Conservation (phyloP, 2,797 vertebrate genomes). For the Etheostoma perlongum region DNA sequence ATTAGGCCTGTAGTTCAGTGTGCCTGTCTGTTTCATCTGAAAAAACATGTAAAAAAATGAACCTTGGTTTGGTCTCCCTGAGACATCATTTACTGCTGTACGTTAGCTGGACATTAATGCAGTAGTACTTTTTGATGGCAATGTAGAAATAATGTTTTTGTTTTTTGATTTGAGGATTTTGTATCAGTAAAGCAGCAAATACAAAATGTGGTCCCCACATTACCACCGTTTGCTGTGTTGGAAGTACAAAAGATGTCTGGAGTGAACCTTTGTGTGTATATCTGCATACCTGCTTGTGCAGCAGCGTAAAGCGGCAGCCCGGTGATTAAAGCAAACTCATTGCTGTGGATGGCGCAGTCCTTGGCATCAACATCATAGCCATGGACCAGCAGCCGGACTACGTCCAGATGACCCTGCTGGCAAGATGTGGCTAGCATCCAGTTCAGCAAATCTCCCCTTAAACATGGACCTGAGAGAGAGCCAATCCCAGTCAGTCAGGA, state of each 20-base stretch:
- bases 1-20: too few relatives aligned
- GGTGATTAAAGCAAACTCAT: conserved; percentile 91
- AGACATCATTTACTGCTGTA: too few relatives aligned
- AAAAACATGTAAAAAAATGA: too few relatives aligned
- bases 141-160: neutral
- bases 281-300: conserved; percentile 87
- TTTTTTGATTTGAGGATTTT: neutral
- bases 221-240: neutral
- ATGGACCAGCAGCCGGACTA: conserved; percentile 90
- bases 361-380: conserved; percentile 88
- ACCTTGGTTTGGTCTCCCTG: too few relatives aligned
- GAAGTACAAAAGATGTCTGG: neutral
- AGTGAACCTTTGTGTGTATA: neutral
- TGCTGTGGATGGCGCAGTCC: conserved; percentile 87
- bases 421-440: conserved; percentile 94
- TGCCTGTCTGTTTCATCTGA: too few relatives aligned
- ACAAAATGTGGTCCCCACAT: too few relatives aligned
- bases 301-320: conserved; percentile 93
- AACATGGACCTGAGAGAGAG: conserved; percentile 76
- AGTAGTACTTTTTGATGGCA: neutral
- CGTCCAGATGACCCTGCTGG: conserved; percentile 89
- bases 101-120: neutral
- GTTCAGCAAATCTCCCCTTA: conserved; percentile 88
- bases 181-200: neutral
- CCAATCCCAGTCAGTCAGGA: neutral